Conservation (phyloP, 2,797 vertebrate genomes). For the Notoglanidium macrostoma region DNA sequence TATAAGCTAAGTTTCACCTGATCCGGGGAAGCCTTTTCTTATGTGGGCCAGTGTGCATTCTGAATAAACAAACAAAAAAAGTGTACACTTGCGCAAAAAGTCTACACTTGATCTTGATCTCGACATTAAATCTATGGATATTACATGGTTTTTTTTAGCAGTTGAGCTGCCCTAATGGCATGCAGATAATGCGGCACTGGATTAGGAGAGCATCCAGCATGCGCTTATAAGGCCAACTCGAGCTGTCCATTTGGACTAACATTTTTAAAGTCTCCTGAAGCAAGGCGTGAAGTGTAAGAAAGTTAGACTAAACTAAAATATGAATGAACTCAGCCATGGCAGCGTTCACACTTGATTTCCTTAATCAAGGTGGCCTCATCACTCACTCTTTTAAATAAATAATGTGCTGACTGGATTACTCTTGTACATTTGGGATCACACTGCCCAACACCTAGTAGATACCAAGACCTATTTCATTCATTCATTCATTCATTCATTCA, state of each 20-base stretch:
- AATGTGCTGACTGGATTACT: constrained; percentile 33
- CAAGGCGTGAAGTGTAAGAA: constrained; percentile 11
- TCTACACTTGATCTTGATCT: not conserved
- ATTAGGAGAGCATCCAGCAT: not conserved
- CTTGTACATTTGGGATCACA: constrained; percentile 19
- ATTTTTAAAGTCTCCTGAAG: not conserved
- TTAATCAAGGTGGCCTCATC: constrained; percentile 28
- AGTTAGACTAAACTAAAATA: constrained; percentile 28
- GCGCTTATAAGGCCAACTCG: not conserved
- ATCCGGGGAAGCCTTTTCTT: not conserved
- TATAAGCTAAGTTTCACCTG: constrained; percentile 9
- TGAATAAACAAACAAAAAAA: not conserved
- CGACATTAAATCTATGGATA: constrained; percentile 1
- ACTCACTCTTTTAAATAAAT: constrained; percentile 39
- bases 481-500: not conserved
- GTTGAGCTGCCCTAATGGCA: constrained; percentile 16
- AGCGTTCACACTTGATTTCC: constrained; percentile 17
- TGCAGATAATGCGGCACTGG: constrained; percentile 38
- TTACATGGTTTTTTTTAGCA: not conserved
- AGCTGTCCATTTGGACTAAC: not conserved
- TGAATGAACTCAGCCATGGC: not conserved
- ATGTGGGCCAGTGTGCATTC: constrained; percentile 2
- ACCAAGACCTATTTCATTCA: not conserved
- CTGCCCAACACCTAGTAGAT: not conserved
- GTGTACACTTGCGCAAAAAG: not conserved